A percentile compares a stretch with the other conserved stretches of the same genome.
phyloP scores from a whole-genome alignment of 2,888 invertebrate genomes.

The Stenodera caucasica region DNA sequence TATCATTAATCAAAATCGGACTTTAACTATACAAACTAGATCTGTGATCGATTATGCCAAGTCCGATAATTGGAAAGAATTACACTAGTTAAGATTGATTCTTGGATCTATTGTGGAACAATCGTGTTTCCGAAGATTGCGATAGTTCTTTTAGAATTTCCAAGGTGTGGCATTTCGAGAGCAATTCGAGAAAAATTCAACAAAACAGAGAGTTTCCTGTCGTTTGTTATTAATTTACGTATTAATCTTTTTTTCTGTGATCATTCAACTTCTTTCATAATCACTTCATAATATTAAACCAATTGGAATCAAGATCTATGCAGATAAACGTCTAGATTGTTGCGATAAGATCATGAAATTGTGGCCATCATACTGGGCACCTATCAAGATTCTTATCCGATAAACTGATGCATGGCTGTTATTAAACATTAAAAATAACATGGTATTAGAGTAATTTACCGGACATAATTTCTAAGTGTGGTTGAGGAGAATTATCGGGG shows the following conservation, averaged over 20 bases:
- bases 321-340: slow-evolving; percentile 19
- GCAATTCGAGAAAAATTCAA: neutral
- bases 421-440: slow-evolving; percentile 26
- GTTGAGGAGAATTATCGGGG: no score
- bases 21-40: neutral
- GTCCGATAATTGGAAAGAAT: neutral
- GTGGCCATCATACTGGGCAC: slow-evolving; percentile 23
- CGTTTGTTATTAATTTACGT: slow-evolving; percentile 17
- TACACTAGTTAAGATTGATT: neutral
- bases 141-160: no score
- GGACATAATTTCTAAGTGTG: neutral
- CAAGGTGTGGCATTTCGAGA: no score
- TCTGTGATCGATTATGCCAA: neutral
- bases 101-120: no score
- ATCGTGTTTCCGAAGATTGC: no score
- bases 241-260: slow-evolving; percentile 11
- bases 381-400: slow-evolving; percentile 25
- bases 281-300: slow-evolving; percentile 18
- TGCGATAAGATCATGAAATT: slow-evolving; percentile 24
- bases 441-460: slow-evolving; percentile 15
- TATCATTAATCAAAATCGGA: neutral
- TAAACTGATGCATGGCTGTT: slow-evolving; percentile 18
- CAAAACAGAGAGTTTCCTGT: neutral
- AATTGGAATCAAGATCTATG: slow-evolving; percentile 20
- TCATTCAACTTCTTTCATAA: slow-evolving; percentile 9